Evolutionary conservation across 2,888 invertebrate genomes (phyloP), one percentile per base, ranked within the genome.

Genomic region (Acleris holmiana): DNA sequence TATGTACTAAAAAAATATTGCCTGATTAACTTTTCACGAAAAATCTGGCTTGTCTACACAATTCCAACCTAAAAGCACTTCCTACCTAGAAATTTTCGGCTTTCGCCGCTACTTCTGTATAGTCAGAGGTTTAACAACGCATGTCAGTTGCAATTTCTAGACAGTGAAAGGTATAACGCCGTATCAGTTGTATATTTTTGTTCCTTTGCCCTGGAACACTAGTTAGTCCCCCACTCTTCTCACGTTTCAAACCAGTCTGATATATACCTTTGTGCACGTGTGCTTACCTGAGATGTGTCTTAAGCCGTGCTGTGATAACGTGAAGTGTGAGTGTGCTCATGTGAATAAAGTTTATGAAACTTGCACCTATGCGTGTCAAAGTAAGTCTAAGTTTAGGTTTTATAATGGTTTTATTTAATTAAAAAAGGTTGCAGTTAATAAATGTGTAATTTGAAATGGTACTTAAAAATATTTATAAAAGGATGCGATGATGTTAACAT

Each of bases 61-160:
- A 64, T 54, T 21, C 55, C 15, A 60, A 57, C 63, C 46, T 49
- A 57, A 44, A 65, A 55, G 57, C 23, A 85, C 84, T 88, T 86
- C 85, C 85, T 85, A 84, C 80, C 85, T 86, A 89, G 88, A 88
- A 88, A 65, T 29, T 88, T 89, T 89, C 82, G 84, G 78, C 85
- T 88, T 86, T 88, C 82, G 80, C 76, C 82, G 77, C 15, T 21
- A 15, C 17, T 40, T 35, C n/a, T 17, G 68, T 68, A 13, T 17
- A 21, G 29, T 67, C 76, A 74, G 76, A 75, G 84, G 78, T 83
- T 82, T 79, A 77, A 83, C 88, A 91, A 91, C 89, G 88, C 90
- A 86, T 40, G 40, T 48, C 17, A 18, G 10, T 4, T 1, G 18
- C 29, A 29, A 29, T 29, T 29, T 29, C 29, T 10, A 13, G 35